A percentile compares a stretch with the other conserved stretches of the same genome.
phyloP scores from a whole-genome alignment of 2,797 vertebrate genomes.

The Macrochelys suwanniensis region DNA sequence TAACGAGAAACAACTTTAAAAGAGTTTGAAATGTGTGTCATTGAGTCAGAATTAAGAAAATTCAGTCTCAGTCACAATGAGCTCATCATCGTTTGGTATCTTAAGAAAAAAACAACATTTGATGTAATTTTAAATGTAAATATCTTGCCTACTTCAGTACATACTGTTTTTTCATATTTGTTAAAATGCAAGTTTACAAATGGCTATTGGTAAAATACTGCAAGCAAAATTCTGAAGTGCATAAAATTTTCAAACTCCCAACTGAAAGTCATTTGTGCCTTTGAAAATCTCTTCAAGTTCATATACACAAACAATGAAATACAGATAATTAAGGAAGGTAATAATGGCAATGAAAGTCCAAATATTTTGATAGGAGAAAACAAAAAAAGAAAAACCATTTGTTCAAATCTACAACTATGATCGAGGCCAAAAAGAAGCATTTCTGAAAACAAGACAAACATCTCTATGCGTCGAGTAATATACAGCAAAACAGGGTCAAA shows the following conservation, averaged over 20 bases:
- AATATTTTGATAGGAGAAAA: not conserved
- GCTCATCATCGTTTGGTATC: not conserved
- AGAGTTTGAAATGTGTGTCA: not conserved
- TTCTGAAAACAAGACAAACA: not conserved
- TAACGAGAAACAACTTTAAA: not conserved
- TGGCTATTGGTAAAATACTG: not conserved
- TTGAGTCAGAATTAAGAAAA: not conserved
- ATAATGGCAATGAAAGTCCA: not conserved
- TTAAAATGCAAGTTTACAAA: not conserved
- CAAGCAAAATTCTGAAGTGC: not conserved
- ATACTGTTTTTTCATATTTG: not conserved
- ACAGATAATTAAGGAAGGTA: not conserved
- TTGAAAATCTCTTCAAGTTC: constrained; percentile 30
- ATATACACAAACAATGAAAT: not conserved
- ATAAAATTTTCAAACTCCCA: not conserved
- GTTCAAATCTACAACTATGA: not conserved
- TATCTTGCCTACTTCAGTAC: not conserved
- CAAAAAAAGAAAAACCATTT: not conserved
- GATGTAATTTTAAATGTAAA: not conserved
- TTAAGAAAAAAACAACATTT: not conserved
- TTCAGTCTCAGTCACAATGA: not conserved
- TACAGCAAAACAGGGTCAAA: not conserved
- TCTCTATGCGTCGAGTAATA: not conserved
- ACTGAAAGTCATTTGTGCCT: constrained; percentile 6
- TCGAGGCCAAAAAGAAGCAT: not conserved